A percentile compares a stretch with the other conserved stretches of the same genome.
Evolutionary conservation across 1,140 invertebrate genomes (phyloP).

Genomic region (Harpegnathos saltator): DNA sequence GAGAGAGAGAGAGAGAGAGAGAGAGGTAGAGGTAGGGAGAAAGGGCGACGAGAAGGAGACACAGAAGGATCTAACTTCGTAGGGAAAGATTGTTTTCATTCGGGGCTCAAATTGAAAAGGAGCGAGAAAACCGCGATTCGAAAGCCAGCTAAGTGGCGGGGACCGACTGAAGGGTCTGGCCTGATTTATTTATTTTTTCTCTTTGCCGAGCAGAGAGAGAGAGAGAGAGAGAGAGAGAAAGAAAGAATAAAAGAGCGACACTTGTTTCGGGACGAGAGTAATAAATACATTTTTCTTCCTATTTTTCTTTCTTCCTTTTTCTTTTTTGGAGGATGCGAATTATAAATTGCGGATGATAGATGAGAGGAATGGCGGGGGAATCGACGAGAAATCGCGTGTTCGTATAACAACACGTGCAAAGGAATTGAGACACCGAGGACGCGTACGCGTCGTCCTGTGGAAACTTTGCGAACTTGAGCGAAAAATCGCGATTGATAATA

Average conservation of each 20-base stretch:
- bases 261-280: conserved; percentile 4
- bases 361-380: neutral
- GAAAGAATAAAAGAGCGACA: neutral
- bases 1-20: conserved; percentile 7
- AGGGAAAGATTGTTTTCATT: conserved; percentile 80
- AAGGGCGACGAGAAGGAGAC: conserved; percentile 37
- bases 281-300: conserved; percentile 30
- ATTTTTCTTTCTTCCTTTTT: neutral
- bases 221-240: conserved; percentile 22
- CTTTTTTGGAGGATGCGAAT: neutral
- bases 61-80: conserved; percentile 71
- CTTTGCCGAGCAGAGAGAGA: conserved; percentile 9
- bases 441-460: too few relatives aligned
- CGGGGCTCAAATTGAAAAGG: conserved; percentile 79
- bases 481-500: conserved; percentile 3
- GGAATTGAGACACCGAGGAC: too few relatives aligned
- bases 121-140: conserved; percentile 75
- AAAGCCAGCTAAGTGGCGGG: conserved; percentile 75
- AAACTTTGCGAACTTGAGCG: too few relatives aligned
- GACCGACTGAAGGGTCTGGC: conserved; percentile 60
- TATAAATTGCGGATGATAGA: neutral
- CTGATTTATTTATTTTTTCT: conserved; percentile 70
- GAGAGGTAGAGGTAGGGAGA: neutral
- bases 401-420: neutral
- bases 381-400: neutral